A percentile compares a stretch with the other conserved stretches of the same genome.
Evolutionary conservation across 2,113 vertebrate species (phyloP).

Genomic region (Prolemur simus): DNA sequence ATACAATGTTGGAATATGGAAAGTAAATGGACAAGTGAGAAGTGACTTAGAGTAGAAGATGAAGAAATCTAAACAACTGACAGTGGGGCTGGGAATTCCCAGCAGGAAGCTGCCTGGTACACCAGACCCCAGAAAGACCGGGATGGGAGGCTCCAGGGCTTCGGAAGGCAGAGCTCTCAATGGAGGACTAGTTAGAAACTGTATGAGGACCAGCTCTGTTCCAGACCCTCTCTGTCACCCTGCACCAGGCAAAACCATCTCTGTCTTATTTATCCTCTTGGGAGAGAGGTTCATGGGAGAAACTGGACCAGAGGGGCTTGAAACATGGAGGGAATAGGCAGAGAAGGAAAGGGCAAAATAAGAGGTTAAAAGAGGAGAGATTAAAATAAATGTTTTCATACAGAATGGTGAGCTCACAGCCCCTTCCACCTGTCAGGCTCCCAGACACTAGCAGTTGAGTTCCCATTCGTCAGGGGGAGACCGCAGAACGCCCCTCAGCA

Average conservation of each 20-base stretch:
- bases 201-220: rapidly evolving
- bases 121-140: background rate
- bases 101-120: rapidly evolving
- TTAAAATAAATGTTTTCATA: background rate
- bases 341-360: background rate
- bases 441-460: background rate
- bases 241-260: background rate
- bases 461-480: background rate
- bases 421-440: background rate
- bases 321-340: background rate
- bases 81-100: background rate
- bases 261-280: background rate
- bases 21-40: background rate
- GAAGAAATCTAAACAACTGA: background rate
- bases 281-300: background rate
- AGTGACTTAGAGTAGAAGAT: background rate
- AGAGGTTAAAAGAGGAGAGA: background rate
- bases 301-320: background rate
- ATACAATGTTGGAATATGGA: background rate
- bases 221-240: background rate
- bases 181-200: background rate
- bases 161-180: background rate
- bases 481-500: background rate
- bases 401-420: background rate
- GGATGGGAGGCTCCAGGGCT: background rate